Percentiles rank a stretch among this genome's conserved stretches.
These are phyloP conservation scores for Heliangelus exortis DNA, from an alignment of 2,797 vertebrate genomes.

Conservation along the genomic window DNA sequence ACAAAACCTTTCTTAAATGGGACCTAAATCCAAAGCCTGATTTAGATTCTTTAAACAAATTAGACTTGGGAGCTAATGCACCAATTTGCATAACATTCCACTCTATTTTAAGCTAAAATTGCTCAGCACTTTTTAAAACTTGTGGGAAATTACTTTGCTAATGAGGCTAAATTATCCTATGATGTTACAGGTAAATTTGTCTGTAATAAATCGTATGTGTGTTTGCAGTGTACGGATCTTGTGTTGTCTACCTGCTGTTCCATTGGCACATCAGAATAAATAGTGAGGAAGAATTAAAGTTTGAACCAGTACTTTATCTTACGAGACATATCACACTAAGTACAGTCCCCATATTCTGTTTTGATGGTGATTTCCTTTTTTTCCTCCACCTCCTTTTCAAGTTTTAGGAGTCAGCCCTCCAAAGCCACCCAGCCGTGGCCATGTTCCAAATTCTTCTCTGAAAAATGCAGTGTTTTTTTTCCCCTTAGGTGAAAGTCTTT, in stretches of 20 bases:
- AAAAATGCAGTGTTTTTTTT: neutral
- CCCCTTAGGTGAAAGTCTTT: neutral
- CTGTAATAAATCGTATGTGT: constrained; percentile 2
- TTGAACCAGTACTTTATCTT: neutral
- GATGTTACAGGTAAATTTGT: constrained; percentile 54
- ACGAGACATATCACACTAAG: neutral
- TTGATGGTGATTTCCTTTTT: neutral
- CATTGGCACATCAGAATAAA: neutral
- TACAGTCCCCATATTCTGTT: neutral
- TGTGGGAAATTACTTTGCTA: constrained; percentile 56
- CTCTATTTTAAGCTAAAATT: constrained; percentile 68
- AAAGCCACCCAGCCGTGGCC: neutral
- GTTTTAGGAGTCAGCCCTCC: neutral
- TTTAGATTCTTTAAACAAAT: constrained; percentile 56
- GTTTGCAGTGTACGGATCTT: neutral
- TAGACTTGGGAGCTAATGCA: constrained; percentile 41
- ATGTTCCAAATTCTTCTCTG: neutral
- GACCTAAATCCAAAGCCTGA: neutral
- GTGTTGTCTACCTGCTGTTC: neutral
- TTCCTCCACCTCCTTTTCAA: neutral
- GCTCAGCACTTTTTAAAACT: constrained; percentile 61
- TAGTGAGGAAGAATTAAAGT: neutral
- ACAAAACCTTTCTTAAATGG: constrained; percentile 15
- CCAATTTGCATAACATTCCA: constrained; percentile 58
- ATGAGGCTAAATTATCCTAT: constrained; percentile 59